These are phyloP conservation scores for Agapornis roseicollis DNA, from an alignment of 2,113 vertebrate species.

Conservation along the genomic window DNA sequence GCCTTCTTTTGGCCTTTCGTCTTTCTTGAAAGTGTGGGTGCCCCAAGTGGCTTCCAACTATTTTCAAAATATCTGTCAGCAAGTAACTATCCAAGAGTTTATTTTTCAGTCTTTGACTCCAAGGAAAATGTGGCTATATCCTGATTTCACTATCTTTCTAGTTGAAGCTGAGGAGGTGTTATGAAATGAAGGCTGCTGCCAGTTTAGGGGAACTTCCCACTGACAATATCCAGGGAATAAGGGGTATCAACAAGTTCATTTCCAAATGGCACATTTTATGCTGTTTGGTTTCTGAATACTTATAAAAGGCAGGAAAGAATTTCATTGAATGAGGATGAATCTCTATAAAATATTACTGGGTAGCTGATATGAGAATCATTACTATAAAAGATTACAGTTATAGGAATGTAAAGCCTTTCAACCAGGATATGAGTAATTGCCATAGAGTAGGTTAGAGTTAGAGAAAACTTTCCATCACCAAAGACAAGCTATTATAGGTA, in stretches of 20 bases:
- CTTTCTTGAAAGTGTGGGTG: background rate
- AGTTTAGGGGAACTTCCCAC: background rate
- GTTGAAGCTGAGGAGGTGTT: background rate
- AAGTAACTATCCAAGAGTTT: background rate
- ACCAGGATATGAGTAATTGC: background rate
- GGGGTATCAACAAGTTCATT: background rate
- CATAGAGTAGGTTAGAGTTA: background rate
- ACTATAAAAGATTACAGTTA: slow-evolving; percentile 37
- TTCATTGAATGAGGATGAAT: background rate
- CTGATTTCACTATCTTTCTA: background rate
- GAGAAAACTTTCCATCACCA: slow-evolving; percentile 6
- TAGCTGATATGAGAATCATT: slow-evolving; percentile 6
- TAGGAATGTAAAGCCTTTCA: slow-evolving; percentile 43
- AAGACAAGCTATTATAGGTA: slow-evolving; percentile 2
- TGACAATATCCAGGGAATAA: background rate
- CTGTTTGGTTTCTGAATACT: background rate
- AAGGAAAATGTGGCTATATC: background rate
- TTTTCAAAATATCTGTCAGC: background rate
- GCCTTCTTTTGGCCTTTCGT: background rate
- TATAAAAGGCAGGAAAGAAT: background rate
- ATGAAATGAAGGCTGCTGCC: background rate
- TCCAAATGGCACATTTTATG: background rate
- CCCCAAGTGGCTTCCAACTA: background rate
- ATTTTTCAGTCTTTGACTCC: background rate
- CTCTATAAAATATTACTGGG: slow-evolving; percentile 18